Percentiles rank a stretch among this genome's conserved stretches.
Conservation (phyloP, 2,113 vertebrate genomes). For the Cairina moschata region DNA sequence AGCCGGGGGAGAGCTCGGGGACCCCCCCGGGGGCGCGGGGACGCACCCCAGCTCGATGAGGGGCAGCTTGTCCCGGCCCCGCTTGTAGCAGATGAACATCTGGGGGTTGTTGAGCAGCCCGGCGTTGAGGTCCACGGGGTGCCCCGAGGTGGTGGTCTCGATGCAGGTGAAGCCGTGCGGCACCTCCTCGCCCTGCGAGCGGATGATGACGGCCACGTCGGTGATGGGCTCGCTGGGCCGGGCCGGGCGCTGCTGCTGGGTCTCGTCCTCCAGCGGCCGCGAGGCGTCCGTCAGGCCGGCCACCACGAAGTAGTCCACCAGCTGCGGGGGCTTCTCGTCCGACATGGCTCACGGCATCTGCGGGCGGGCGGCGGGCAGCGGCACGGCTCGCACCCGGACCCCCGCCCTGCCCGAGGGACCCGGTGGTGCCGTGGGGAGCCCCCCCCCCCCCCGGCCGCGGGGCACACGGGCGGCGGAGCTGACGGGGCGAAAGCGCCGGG, state of each 20-base stretch:
- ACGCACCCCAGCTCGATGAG: constrained; percentile 89
- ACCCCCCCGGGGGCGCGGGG: background rate
- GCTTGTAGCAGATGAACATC: constrained; percentile 91
- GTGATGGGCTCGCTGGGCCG: constrained; percentile 86
- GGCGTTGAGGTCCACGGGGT: constrained; percentile 89
- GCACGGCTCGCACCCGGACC: background rate
- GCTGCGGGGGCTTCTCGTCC: constrained; percentile 92
- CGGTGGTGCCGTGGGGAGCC: background rate
- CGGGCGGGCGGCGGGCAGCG: background rate
- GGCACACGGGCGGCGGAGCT: background rate
- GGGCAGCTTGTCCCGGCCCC: constrained; percentile 88
- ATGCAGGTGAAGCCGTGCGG: constrained; percentile 97
- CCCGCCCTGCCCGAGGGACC: too few relatives aligned
- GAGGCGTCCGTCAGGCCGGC: constrained; percentile 84
- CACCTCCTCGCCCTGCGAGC: constrained; percentile 90
- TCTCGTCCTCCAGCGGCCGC: constrained; percentile 83
- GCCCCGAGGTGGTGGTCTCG: constrained; percentile 85
- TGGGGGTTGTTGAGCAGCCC: constrained; percentile 92
- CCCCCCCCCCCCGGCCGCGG: background rate
- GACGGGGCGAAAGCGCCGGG: background rate
- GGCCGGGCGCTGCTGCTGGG: constrained; percentile 64
- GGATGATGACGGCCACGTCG: constrained; percentile 90
- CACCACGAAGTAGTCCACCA: constrained; percentile 96
- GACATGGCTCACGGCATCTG: constrained; percentile 84
- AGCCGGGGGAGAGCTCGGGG: background rate